A percentile compares a stretch with the other conserved stretches of the same genome.
Conservation (phyloP, 2,888 invertebrate species). For the Drosophila percnosoma region DNA sequence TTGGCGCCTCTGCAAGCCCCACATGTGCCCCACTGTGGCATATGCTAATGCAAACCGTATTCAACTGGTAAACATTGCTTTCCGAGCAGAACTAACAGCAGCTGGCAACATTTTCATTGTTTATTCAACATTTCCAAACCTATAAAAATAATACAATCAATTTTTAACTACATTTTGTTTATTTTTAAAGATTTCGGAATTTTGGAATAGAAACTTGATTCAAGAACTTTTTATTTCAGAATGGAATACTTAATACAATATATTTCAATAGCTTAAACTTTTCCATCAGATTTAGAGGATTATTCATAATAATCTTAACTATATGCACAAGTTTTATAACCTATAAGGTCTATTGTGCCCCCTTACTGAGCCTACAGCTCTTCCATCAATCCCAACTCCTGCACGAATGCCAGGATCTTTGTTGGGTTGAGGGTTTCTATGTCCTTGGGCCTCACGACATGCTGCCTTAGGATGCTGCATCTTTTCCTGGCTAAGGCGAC, state of each 20-base stretch:
- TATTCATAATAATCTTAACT: neutral
- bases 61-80: constrained; percentile 30
- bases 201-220: too few relatives aligned
- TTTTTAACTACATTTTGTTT: neutral
- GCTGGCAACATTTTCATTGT: constrained; percentile 8
- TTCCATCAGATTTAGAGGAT: neutral
- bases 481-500: too few relatives aligned
- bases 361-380: too few relatives aligned
- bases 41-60: constrained; percentile 25
- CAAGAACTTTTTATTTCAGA: too few relatives aligned
- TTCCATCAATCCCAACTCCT: too few relatives aligned
- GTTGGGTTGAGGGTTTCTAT: too few relatives aligned
- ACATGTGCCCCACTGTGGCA: constrained; percentile 27
- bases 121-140: constrained; percentile 10
- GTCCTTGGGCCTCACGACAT: too few relatives aligned
- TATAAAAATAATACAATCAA: neutral
- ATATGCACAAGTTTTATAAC: neutral
- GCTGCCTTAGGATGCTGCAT: too few relatives aligned
- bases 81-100: neutral
- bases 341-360: too few relatives aligned
- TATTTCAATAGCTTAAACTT: neutral
- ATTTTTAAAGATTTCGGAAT: neutral
- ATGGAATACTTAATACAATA: too few relatives aligned
- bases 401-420: too few relatives aligned
- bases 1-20: constrained; percentile 16